Evolutionary conservation across 1,140 invertebrate genomes (phyloP), one percentile per base, ranked within the genome.

Genomic region (Coptotermes formosanus): DNA sequence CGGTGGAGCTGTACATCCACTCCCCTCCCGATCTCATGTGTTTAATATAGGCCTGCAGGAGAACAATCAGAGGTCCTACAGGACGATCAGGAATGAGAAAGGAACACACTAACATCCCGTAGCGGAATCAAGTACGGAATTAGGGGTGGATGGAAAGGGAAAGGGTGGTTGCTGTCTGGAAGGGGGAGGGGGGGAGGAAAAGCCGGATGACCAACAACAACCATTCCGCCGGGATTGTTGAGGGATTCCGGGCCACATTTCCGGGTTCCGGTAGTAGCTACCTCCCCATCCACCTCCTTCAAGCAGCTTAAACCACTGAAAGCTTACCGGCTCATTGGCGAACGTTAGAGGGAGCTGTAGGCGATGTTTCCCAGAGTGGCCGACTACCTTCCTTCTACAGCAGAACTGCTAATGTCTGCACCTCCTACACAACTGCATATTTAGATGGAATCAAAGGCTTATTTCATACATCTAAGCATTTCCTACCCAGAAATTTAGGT

Each of bases 241-340:
- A 86, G 82, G 86, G 86, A 83, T 83, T 86, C 86, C 86, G 86
- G 86, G 44, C 52, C 86, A 84, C 86, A 86, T 86, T 86, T 86
- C 86, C 86, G 69, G 82, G 86, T 64, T 86, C 86, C 86, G 86
- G 86, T 64, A 75, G 86, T 82, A 23, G 25, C 55, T 83, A 16
- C 48, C 82, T 52, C 86, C 32, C 64, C 16, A 75, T 11, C 85
- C 85, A 81, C 85, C 75, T 64, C 55, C 59, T 75, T 75, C 25
- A 75, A 75, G 64, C 64, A 75, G 64, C 64, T 75, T 75, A 75
- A 75, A 75, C 64, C 64, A 75, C 64, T 30, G 64, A 75, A 64
- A 85, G 85, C 85, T 85, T 85, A 64, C 64, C 85, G 85, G 85
- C 43, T 85, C 85, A 85, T 85, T 85, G 83, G 83, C 25, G 44